A percentile compares a stretch with the other conserved stretches of the same genome.
Evolutionary conservation across 2,888 invertebrate genomes (phyloP).

Genomic region (Herminia tarsipennalis): DNA sequence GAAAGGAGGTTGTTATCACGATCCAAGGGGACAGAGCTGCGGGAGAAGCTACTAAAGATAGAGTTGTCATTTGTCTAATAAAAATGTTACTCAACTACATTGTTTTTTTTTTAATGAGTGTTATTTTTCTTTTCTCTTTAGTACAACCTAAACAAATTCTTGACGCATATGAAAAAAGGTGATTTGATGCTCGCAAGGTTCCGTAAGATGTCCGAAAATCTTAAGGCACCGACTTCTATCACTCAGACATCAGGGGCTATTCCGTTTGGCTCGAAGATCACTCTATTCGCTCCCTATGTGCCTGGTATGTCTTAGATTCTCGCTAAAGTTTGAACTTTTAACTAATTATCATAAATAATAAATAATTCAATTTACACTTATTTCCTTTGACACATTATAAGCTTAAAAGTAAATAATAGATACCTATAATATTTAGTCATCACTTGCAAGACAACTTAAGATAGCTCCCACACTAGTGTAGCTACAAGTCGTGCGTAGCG

Average conservation of each 20-base stretch:
- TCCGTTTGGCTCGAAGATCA: conserved; percentile 68
- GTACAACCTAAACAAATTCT: conserved; percentile 71
- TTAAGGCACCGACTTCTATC: conserved; percentile 62
- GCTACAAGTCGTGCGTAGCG: no score
- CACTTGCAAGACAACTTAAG: no score
- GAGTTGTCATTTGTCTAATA: no score
- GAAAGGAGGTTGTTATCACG: no score
- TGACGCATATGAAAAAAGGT: conserved; percentile 77
- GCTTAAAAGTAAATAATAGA: no score
- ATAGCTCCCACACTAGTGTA: no score
- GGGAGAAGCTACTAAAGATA: no score
- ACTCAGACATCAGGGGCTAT: conserved; percentile 70
- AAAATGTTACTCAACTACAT: no score
- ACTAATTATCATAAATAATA: background rate
- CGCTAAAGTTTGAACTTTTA: background rate
- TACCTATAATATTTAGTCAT: no score
- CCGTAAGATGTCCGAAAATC: conserved; percentile 74
- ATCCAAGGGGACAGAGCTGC: no score
- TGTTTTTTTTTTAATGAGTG: no score
- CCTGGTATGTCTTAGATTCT: conserved; percentile 51
- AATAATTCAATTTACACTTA: background rate
- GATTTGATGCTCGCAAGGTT: conserved; percentile 74
- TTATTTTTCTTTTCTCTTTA: conserved; percentile 26
- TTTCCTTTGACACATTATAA: no score
- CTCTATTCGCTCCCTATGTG: conserved; percentile 71